Base-by-base conservation (phyloP, 2,888 invertebrate species). In the Macrophya alboannulata region DNA sequence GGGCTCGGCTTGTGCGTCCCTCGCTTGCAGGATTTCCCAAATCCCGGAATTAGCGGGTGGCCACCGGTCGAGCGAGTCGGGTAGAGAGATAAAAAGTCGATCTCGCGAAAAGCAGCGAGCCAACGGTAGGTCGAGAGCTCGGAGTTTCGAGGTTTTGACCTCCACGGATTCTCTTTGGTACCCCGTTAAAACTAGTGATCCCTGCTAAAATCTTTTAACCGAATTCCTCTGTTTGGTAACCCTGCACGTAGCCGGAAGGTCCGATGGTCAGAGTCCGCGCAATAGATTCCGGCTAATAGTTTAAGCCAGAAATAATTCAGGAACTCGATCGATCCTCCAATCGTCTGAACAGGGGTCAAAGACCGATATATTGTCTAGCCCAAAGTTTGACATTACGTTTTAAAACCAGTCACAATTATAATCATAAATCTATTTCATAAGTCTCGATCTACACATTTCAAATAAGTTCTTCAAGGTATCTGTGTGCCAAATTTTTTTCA, bases 11-110 rank as follows among this genome's bases (percentile, higher is more conserved):
- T 21, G 55, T 68, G 79, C 79, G 71, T 71, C 79, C 85, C 79
- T 81, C 81, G 85, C 83, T 81, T 81, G 45, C 85, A 85, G 85
- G 85, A 85, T 85, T 82, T 85, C 51, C 81, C 68, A 85, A 85
- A 85, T 85, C 85, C 85, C 71, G 81, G 85, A 85, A 85, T 85
- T 85, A 85, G 85, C 85, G 85, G 85, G 77, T 77, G 85, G 81
- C 81, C 81, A 68, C 55, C 85, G 79, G 51, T 71, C 85, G 79
- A 82, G 76, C 85, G 85, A 85, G 71, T 82, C 51, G 43, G 71
- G 62, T n/a, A 48, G 71, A 48, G 71, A 82, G 81, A 85, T 85
- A 85, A 85, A 85, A 85, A 85, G 71, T 85, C 85, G 85, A 85
- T 85, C 82, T 85, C 85, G 79, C 85, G 31, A 79, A 81, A 79